A percentile compares a stretch with the other conserved stretches of the same genome.
These are phyloP conservation scores for Spatulosminthurus flaviceps DNA, from an alignment of 2,888 invertebrate genomes.

Conservation along the genomic window DNA sequence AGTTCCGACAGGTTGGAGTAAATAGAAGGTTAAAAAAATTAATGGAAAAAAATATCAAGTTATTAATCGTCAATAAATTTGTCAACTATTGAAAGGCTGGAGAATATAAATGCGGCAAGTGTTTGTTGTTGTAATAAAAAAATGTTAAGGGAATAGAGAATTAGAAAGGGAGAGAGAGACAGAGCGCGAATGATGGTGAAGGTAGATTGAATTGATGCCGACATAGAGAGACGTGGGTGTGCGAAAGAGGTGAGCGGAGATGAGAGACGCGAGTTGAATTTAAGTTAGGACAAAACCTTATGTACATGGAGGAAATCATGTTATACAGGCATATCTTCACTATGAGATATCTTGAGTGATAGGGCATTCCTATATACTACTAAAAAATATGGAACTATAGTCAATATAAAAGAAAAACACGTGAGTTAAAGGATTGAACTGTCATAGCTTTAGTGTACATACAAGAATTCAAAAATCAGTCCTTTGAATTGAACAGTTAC, in stretches of 20 bases:
- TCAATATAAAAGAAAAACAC: too few relatives aligned
- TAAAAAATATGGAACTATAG: too few relatives aligned
- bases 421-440: too few relatives aligned
- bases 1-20: too few relatives aligned
- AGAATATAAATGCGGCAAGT: constrained; percentile 10
- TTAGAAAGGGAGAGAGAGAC: neutral
- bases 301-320: too few relatives aligned
- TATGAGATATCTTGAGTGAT: too few relatives aligned
- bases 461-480: too few relatives aligned
- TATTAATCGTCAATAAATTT: constrained; percentile 25
- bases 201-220: constrained; percentile 5
- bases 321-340: too few relatives aligned
- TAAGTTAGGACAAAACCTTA: neutral
- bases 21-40: too few relatives aligned
- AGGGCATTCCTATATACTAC: too few relatives aligned
- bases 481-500: too few relatives aligned
- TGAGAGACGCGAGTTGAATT: neutral
- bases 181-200: neutral
- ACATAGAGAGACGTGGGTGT: constrained; percentile 18
- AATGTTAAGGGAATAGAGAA: neutral
- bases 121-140: neutral
- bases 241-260: constrained; percentile 1
- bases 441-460: too few relatives aligned
- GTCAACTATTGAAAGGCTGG: neutral
- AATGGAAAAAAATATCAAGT: neutral